Conservation (phyloP, 2,888 invertebrate genomes). For the Lasioglossum pauxillum region DNA sequence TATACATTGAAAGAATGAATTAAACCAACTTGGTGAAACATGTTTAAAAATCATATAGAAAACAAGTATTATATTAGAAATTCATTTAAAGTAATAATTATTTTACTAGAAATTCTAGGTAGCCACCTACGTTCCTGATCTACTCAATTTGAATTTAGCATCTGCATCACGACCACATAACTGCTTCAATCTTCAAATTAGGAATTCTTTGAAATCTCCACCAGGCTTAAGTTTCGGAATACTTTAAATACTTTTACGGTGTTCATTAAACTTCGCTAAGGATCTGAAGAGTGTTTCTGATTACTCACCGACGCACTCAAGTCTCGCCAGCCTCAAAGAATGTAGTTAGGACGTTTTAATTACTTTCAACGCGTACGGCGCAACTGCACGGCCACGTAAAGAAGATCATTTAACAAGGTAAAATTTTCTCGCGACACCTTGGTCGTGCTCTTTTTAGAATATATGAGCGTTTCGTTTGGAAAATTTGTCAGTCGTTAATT, state of each 20-base stretch:
- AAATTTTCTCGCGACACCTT: not conserved
- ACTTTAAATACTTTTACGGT: not conserved
- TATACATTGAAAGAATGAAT: not conserved
- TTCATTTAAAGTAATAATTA: not conserved
- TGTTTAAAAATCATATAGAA: not conserved
- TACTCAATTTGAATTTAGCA: not conserved
- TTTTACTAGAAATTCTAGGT: not conserved
- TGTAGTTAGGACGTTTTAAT: not conserved
- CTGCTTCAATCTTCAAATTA: not conserved
- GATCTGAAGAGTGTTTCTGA: not conserved
- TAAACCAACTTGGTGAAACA: not conserved
- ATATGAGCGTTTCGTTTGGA: no score
- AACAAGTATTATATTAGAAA: not conserved
- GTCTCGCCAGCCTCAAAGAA: not conserved
- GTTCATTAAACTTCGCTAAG: not conserved
- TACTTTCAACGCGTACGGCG: not conserved
- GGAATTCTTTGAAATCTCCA: constrained; percentile 22
- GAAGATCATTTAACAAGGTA: not conserved
- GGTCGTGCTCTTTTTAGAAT: not conserved
- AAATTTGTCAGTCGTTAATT: no score
- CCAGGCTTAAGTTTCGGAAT: not conserved
- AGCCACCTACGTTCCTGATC: not conserved
- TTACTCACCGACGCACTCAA: not conserved
- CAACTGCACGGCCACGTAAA: not conserved
- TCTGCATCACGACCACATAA: not conserved